Evolutionary conservation across 1,140 invertebrate species (phyloP).

Genomic region (Drosophila athabasca): DNA sequence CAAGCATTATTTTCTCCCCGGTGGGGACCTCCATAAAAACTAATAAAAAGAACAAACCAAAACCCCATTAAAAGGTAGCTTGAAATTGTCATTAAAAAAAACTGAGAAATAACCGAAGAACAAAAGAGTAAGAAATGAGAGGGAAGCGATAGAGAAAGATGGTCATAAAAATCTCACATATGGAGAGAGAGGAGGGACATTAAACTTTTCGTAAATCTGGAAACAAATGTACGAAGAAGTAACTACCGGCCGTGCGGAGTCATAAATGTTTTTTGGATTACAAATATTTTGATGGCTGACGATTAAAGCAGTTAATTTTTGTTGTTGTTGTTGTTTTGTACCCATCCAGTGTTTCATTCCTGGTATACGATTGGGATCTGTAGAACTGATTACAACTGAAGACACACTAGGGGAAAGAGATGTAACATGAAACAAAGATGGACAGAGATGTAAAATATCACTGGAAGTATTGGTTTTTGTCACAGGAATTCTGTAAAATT

Average conservation of each 20-base stretch:
- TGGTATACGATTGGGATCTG: conserved; percentile 70
- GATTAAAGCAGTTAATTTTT: conserved; percentile 48
- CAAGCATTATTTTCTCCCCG: conserved; percentile 29
- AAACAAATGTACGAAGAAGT: conserved; percentile 41
- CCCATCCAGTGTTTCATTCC: conserved; percentile 46
- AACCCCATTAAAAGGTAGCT: conserved; percentile 71
- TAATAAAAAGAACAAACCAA: conserved; percentile 51
- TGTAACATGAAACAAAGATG: too few relatives aligned
- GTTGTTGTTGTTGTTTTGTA: conserved; percentile 14
- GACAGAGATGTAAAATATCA: too few relatives aligned
- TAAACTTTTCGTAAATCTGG: conserved; percentile 70
- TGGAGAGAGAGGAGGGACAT: conserved; percentile 22
- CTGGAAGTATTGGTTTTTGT: too few relatives aligned
- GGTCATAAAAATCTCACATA: conserved; percentile 34
- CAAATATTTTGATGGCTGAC: conserved; percentile 72
- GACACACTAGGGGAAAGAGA: too few relatives aligned
- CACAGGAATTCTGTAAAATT: too few relatives aligned
- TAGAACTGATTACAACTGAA: conserved; percentile 20
- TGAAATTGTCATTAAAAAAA: conserved; percentile 75
- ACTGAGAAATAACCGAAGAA: conserved; percentile 14
- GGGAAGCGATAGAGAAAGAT: conserved; percentile 24
- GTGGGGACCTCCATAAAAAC: conserved; percentile 58
- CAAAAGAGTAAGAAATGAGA: conserved; percentile 30
- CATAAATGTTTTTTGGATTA: conserved; percentile 80
- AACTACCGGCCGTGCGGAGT: conserved; percentile 43